Base-by-base conservation (phyloP, 2,888 invertebrate genomes). In the Drosophila niveifrons region DNA sequence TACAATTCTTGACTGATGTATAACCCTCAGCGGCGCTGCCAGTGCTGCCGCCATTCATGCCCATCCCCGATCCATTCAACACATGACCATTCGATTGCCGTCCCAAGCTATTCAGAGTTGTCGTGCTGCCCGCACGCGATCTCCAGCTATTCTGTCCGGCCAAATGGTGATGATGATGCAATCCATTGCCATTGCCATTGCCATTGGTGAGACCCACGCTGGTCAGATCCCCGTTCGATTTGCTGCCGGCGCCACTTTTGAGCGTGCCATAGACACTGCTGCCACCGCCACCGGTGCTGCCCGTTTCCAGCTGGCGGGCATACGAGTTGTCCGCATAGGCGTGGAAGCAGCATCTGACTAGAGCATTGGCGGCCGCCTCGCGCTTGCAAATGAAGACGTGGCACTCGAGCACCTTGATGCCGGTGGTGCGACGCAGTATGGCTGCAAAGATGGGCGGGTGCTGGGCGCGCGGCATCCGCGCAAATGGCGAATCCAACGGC, bases 361-460 rank as follows among this genome's bases (percentile, higher is more conserved):
- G 94, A 83, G 99, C 99, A 93, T 99, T 98, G 74, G 99, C 99
- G 50, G 99, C 99, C 91, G 98, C 97, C 92, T 98, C 98, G 65
- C 98, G 95, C 86, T 98, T 97, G 93, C 98, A 98, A 90, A 99
- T 98, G 93, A 99, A 99, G 75, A 98, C 98, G 93, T 99, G 99
- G 93, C 99, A 99, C 93, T 99, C 99, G 74, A 99, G 94, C 63
- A 98, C 98, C 93, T 99, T 99, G 85, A 99, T 98, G 58, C 99
- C 99, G 53, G 97, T 96, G 50, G 98, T 99, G 78, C 99, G 95
- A 52, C 99, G 95, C 83, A 99, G 94, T 72, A 99, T 99, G 85
- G 98, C 98, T 44, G 99, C 98, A 93, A 99, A 98, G 72, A 99
- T 94, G 29, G 99, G 98, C 64, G 99, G 99, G 92, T 99, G 99